Conservation (phyloP, 2,113 vertebrate genomes). For the Malaclemys terrapin region DNA sequence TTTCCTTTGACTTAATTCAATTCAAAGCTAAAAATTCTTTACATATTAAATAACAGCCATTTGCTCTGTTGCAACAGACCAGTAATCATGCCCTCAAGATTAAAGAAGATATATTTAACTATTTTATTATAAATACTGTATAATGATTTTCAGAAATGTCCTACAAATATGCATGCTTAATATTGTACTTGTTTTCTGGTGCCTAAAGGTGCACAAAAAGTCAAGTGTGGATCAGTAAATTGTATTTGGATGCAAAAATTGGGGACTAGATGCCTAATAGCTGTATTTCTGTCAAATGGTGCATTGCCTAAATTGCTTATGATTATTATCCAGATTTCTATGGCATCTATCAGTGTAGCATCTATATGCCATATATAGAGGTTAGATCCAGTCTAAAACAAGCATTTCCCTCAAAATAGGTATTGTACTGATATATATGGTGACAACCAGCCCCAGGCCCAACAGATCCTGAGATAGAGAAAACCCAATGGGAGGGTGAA, state of each 20-base stretch:
- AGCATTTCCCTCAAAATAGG: not conserved
- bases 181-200: not conserved
- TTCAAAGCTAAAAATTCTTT: rapidly evolving
- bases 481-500: not conserved
- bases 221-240: not conserved
- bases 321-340: not conserved
- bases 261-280: not conserved
- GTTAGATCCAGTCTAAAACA: not conserved
- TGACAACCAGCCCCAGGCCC: not conserved
- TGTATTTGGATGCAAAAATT: not conserved
- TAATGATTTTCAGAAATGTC: not conserved
- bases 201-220: not conserved
- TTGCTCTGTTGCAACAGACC: not conserved
- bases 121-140: not conserved
- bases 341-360: not conserved
- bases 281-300: not conserved
- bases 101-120: rapidly evolving
- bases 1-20: not conserved
- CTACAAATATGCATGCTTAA: rapidly evolving
- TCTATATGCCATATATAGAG: not conserved
- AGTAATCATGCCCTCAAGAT: rapidly evolving
- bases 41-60: rapidly evolving
- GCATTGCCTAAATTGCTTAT: not conserved
- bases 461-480: not conserved
- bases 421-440: not conserved